Evolutionary conservation across 2,888 invertebrate species (phyloP).

Genomic region (Vesta saturnalis): DNA sequence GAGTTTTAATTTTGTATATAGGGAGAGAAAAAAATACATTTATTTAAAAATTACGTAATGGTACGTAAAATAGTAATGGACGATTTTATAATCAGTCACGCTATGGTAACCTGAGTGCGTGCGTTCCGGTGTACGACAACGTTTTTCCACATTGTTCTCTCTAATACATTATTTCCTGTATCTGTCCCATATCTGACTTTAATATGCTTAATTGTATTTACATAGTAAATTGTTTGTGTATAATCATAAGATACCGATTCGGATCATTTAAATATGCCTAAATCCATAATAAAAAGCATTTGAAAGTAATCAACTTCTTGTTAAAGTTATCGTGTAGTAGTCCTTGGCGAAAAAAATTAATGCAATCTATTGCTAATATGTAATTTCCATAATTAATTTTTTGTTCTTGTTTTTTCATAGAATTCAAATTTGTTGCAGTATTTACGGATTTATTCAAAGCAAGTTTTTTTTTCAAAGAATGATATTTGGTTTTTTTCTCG

Average conservation of each 20-base stretch:
- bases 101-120: constrained; percentile 52
- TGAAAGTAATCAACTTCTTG: background rate
- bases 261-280: too few relatives aligned
- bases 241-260: background rate
- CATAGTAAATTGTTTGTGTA: constrained; percentile 30
- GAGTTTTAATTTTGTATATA: constrained; percentile 21
- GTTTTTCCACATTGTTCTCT: constrained; percentile 55
- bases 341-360: background rate
- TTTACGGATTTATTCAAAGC: too few relatives aligned
- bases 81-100: constrained; percentile 58
- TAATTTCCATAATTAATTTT: constrained; percentile 1
- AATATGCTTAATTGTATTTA: constrained; percentile 41
- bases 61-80: constrained; percentile 51
- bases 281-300: background rate
- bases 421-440: background rate
- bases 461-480: too few relatives aligned
- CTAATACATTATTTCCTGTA: constrained; percentile 54
- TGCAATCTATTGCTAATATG: background rate
- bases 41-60: constrained; percentile 37
- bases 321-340: background rate
- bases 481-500: too few relatives aligned
- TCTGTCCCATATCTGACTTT: constrained; percentile 43
- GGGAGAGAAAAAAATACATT: constrained; percentile 41
- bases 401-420: background rate
- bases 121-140: constrained; percentile 49